phyloP scores from a whole-genome alignment of 2,113 vertebrate species.

The Anoura caudifer region DNA sequence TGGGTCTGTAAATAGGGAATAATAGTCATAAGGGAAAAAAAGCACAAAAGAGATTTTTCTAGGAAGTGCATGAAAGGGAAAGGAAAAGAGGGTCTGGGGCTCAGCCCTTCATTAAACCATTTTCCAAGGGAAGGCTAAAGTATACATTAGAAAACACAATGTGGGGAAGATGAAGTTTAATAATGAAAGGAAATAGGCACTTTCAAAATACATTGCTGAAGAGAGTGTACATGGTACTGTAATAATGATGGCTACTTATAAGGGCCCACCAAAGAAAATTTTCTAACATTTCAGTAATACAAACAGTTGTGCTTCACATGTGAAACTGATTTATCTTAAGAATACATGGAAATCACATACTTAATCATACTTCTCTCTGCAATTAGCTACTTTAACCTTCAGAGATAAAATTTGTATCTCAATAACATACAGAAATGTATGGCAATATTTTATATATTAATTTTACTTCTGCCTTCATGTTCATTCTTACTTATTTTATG shows the following conservation, averaged over 20 bases:
- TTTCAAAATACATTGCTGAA: neutral
- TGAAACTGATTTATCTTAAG: slow-evolving; percentile 8
- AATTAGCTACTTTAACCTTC: slow-evolving; percentile 20
- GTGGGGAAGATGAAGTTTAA: neutral
- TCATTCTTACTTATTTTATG: slow-evolving; percentile 14
- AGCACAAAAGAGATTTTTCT: neutral
- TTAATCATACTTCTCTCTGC: neutral
- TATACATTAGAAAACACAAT: slow-evolving; percentile 6
- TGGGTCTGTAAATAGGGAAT: neutral
- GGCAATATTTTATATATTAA: neutral
- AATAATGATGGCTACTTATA: neutral
- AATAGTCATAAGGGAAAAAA: neutral
- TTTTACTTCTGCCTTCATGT: neutral
- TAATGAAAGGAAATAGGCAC: neutral
- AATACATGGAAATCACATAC: neutral
- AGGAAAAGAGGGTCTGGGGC: neutral
- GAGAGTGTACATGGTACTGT: neutral
- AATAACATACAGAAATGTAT: neutral
- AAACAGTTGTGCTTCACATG: neutral
- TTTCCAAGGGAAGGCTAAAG: neutral
- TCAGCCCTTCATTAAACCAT: neutral
- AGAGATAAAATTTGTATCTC: slow-evolving; percentile 13
- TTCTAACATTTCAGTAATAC: neutral
- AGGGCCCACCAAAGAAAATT: neutral
- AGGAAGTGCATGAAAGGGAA: neutral